These are phyloP conservation scores for Platygyra sinensis DNA, from an alignment of 64 coral and sea anemone genomes.

Conservation along the genomic window DNA sequence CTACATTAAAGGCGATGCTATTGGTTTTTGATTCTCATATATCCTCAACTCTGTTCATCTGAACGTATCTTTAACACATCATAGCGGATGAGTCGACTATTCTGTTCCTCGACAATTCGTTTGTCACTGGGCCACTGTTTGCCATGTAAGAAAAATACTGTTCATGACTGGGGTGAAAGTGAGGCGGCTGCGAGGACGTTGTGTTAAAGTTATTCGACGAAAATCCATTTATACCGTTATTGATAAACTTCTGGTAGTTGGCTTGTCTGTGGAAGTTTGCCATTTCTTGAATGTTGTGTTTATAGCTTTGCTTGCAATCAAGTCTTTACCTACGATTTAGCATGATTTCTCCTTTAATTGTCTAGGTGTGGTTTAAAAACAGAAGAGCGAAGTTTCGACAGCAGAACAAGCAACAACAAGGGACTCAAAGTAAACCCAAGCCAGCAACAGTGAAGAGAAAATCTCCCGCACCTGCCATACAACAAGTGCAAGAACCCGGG, in stretches of 20 bases:
- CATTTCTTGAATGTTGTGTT: conserved; percentile 33
- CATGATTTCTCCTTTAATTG: background rate
- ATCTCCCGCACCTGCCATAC: conserved; percentile 42
- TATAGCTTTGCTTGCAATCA: too few relatives aligned
- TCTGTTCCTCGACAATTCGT: conserved; percentile 3
- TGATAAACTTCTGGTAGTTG: conserved; percentile 33
- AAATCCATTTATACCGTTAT: conserved; percentile 17
- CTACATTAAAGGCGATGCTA: too few relatives aligned
- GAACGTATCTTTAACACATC: conserved; percentile 5
- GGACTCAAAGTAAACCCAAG: conserved; percentile 60
- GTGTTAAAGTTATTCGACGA: background rate
- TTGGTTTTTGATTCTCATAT: background rate
- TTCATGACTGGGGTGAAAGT: conserved; percentile 19
- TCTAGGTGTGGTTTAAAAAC: conserved; percentile 95
- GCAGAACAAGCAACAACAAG: conserved; percentile 74
- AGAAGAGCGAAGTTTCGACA: conserved; percentile 91
- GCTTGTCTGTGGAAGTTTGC: conserved; percentile 29
- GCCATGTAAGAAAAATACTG: conserved; percentile 37
- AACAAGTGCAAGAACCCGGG: conserved; percentile 26
- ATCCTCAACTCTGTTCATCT: background rate
- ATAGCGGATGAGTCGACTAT: conserved; percentile 24
- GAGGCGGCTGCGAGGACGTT: background rate
- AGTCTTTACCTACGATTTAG: background rate
- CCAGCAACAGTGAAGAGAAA: conserved; percentile 51
- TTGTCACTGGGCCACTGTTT: background rate